These are phyloP conservation scores for Botrylloides violaceus DNA, from an alignment of 23 tunicate species.

Conservation along the genomic window DNA sequence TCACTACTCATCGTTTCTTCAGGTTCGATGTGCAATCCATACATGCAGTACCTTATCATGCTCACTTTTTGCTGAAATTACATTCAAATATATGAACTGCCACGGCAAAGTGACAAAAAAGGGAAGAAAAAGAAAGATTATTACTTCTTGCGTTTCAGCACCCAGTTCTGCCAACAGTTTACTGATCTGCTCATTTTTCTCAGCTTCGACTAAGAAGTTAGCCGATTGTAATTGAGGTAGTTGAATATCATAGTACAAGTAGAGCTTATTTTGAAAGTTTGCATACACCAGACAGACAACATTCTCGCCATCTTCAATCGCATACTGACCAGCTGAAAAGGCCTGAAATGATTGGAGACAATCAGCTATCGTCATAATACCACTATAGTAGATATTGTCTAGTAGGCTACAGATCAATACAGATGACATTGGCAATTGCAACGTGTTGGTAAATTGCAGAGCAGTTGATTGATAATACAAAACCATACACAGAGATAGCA, in stretches of 20 bases:
- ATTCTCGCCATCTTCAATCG: constrained; percentile 37
- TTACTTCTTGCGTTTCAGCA: constrained; percentile 19
- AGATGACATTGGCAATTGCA: too few relatives aligned
- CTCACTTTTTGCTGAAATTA: constrained; percentile 12
- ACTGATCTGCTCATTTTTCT: constrained; percentile 35
- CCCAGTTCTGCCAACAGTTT: constrained; percentile 21
- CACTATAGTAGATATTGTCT: too few relatives aligned
- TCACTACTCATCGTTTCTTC: constrained; percentile 8
- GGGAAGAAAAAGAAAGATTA: too few relatives aligned
- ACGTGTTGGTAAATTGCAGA: too few relatives aligned
- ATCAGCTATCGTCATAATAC: too few relatives aligned
- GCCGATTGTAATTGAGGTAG: constrained; percentile 53
- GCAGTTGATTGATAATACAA: too few relatives aligned
- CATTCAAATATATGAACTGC: too few relatives aligned
- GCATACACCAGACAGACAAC: constrained; percentile 66
- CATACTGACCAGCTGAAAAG: constrained; percentile 71
- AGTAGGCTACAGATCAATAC: too few relatives aligned
- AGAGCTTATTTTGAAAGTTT: constrained; percentile 48
- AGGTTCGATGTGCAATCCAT: constrained; percentile 6
- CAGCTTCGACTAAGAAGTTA: constrained; percentile 53
- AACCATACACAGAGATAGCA: too few relatives aligned
- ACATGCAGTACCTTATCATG: constrained; percentile 27
- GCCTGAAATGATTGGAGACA: constrained; percentile 59
- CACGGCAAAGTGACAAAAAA: too few relatives aligned
- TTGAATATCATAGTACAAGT: constrained; percentile 60